These are phyloP conservation scores for Galeopsomyia nigrocyanea DNA, from an alignment of 2,888 invertebrate species.

Conservation along the genomic window DNA sequence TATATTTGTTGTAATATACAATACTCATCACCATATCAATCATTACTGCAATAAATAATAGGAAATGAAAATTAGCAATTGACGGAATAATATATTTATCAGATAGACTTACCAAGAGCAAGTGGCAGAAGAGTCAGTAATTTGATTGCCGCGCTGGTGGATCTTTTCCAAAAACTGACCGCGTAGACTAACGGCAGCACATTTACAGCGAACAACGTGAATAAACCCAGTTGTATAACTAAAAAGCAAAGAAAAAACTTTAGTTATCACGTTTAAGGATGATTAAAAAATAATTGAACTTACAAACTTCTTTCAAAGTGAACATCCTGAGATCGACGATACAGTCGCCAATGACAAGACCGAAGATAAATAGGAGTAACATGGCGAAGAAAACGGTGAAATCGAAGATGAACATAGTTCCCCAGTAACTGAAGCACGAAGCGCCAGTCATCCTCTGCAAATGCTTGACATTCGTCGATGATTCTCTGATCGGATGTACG, in stretches of 20 bases:
- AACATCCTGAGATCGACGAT: conserved; percentile 55
- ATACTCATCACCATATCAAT: too few relatives aligned
- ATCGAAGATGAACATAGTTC: conserved; percentile 74
- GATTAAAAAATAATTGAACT: conserved; percentile 39
- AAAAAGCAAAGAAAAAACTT: background rate
- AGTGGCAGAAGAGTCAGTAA: conserved; percentile 51
- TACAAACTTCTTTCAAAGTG: conserved; percentile 68
- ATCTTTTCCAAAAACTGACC: conserved; percentile 52
- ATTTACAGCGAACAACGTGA: conserved; percentile 72
- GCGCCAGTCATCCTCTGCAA: conserved; percentile 79
- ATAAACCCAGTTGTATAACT: conserved; percentile 16
- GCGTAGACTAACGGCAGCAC: conserved; percentile 62
- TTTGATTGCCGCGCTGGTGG: conserved; percentile 47
- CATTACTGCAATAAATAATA: too few relatives aligned
- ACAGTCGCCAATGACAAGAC: conserved; percentile 55
- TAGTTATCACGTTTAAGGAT: too few relatives aligned
- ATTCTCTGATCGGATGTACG: conserved; percentile 76
- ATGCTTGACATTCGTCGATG: conserved; percentile 74
- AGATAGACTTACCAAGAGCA: conserved; percentile 48
- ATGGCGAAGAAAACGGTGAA: conserved; percentile 63
- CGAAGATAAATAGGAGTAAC: conserved; percentile 52
- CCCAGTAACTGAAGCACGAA: conserved; percentile 75
- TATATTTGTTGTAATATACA: too few relatives aligned
- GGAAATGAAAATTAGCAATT: too few relatives aligned
- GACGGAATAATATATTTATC: too few relatives aligned